Evolutionary conservation across 2,113 vertebrate genomes (phyloP).

Genomic region (Zosterops borbonicus): DNA sequence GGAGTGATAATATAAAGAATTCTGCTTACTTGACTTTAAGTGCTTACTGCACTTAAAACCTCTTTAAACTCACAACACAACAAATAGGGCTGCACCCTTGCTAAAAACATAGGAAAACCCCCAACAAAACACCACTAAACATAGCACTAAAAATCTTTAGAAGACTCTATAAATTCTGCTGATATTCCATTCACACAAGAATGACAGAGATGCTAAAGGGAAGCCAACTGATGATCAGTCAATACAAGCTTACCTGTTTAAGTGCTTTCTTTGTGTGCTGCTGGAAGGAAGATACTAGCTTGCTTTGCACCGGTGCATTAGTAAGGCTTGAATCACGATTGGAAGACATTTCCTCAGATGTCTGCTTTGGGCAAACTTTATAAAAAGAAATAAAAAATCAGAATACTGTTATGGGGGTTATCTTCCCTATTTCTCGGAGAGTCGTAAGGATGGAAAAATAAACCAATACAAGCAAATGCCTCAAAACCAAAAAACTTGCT

Average conservation of each 20-base stretch:
- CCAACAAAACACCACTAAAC: not conserved
- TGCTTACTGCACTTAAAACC: not conserved
- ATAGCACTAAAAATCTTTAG: not conserved
- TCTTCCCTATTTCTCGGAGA: not conserved
- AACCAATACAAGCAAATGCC: not conserved
- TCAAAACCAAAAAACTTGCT: not conserved
- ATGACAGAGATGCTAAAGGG: not conserved
- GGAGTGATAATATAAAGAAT: not conserved
- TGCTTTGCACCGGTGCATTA: constrained; percentile 79
- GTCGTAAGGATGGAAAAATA: not conserved
- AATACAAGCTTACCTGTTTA: constrained; percentile 79
- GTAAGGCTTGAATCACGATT: constrained; percentile 77
- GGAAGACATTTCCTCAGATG: constrained; percentile 79
- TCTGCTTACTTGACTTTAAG: not conserved
- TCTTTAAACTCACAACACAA: not conserved
- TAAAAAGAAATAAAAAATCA: constrained; percentile 58
- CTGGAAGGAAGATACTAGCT: constrained; percentile 85
- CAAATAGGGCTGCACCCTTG: not conserved
- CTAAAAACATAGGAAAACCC: not conserved
- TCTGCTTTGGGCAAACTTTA: constrained; percentile 81
- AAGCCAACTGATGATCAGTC: not conserved
- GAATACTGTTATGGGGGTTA: not conserved
- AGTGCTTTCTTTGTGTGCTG: constrained; percentile 88
- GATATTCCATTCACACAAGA: not conserved
- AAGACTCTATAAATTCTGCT: not conserved